A percentile compares a stretch with the other conserved stretches of the same genome.
Conservation (phyloP, 2,113 vertebrate genomes). For the Cariama cristata region DNA sequence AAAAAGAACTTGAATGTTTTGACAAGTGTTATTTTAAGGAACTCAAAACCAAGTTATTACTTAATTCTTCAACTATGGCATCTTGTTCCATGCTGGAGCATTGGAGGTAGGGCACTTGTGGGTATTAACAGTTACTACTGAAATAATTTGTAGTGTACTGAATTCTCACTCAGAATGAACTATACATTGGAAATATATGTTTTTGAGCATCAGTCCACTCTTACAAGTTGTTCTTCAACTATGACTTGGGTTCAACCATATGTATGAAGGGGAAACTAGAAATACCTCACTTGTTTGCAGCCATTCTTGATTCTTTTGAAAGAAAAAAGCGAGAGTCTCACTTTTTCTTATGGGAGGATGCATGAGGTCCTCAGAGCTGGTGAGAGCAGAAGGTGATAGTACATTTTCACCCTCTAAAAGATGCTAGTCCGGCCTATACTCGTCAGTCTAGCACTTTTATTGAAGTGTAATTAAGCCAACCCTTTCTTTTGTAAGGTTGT, state of each 20-base stretch:
- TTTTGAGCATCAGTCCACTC: background rate
- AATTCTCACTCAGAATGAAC: background rate
- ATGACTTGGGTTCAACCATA: background rate
- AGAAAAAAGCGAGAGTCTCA: background rate
- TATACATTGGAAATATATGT: background rate
- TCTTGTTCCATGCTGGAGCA: background rate
- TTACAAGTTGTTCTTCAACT: background rate
- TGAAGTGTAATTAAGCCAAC: background rate
- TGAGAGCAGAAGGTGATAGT: background rate
- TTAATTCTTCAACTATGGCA: background rate
- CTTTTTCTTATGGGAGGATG: background rate
- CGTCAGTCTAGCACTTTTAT: background rate
- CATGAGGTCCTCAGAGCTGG: background rate
- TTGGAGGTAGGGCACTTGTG: background rate
- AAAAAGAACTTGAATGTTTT: background rate
- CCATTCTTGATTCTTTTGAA: background rate
- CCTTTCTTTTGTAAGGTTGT: background rate
- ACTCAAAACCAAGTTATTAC: background rate
- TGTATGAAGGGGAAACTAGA: background rate
- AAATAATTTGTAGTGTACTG: background rate
- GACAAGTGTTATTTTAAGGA: background rate
- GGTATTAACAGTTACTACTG: background rate
- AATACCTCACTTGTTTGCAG: background rate
- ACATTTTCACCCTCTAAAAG: background rate
- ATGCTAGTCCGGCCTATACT: background rate